phyloP scores from a whole-genome alignment of 2,888 invertebrate species.

The Cheilosia grossa region DNA sequence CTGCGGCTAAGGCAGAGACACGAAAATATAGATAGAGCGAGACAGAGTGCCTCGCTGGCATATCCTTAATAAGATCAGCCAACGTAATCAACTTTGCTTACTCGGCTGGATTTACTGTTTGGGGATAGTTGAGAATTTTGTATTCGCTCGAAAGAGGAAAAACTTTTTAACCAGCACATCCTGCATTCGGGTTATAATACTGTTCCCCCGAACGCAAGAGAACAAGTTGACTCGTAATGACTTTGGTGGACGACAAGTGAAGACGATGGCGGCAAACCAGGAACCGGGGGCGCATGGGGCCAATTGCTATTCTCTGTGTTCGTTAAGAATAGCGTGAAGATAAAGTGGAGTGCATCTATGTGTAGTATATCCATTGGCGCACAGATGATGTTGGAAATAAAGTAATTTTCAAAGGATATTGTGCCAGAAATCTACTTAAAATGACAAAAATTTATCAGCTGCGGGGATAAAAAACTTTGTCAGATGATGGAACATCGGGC shows the following conservation, averaged over 20 bases:
- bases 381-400: constrained; percentile 56
- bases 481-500: background rate
- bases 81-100: constrained; percentile 64
- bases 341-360: constrained; percentile 24
- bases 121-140: constrained; percentile 31
- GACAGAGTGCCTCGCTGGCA: constrained; percentile 21
- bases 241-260: constrained; percentile 34
- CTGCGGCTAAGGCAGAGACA: constrained; percentile 41
- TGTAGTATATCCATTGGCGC: background rate
- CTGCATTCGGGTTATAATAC: constrained; percentile 34
- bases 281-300: constrained; percentile 2
- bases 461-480: constrained; percentile 19
- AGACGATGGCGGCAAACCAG: constrained; percentile 20
- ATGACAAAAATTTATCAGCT: constrained; percentile 31
- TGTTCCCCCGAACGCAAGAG: constrained; percentile 13
- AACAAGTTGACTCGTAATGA: constrained; percentile 70
- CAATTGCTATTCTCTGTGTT: constrained; percentile 35
- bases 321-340: constrained; percentile 19
- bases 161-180: constrained; percentile 48
- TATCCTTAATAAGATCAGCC: constrained; percentile 72
- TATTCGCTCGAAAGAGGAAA: background rate
- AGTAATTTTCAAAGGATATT: constrained; percentile 53
- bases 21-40: constrained; percentile 6
- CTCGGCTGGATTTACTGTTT: constrained; percentile 55
- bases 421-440: constrained; percentile 33